These are phyloP conservation scores for Phoebastria nigripes DNA, from an alignment of 2,797 vertebrate species.

Conservation along the genomic window DNA sequence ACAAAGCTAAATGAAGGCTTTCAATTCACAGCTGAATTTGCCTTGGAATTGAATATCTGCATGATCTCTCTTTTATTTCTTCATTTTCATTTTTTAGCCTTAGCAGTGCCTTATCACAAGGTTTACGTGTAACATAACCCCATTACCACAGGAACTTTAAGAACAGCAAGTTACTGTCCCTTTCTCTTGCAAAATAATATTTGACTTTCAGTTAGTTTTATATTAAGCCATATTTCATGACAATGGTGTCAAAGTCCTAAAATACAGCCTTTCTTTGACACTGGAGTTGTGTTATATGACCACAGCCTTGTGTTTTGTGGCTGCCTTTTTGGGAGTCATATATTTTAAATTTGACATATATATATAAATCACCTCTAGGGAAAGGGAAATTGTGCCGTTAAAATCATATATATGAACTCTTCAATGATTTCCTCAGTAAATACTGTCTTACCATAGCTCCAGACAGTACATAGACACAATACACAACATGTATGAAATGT, in stretches of 20 bases:
- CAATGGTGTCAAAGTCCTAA: not conserved
- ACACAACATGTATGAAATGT: not conserved
- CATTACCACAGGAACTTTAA: not conserved
- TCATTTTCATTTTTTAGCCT: not conserved
- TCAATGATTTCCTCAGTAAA: not conserved
- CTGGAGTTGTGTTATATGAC: not conserved
- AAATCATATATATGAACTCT: not conserved
- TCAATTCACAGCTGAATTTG: not conserved
- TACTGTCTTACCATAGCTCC: not conserved
- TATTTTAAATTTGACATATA: constrained; percentile 17
- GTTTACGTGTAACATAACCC: not conserved
- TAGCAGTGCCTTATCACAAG: not conserved
- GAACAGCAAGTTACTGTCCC: not conserved
- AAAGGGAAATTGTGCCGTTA: not conserved
- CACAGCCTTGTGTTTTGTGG: not conserved
- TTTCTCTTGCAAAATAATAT: not conserved
- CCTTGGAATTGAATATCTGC: not conserved
- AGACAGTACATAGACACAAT: not conserved
- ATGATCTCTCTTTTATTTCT: not conserved
- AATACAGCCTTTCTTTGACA: not conserved
- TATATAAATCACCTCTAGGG: not conserved
- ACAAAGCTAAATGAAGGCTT: not conserved
- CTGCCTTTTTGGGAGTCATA: not conserved
- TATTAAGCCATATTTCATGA: constrained; percentile 15
- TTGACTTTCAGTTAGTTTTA: not conserved